phyloP scores from a whole-genome alignment of 2,888 invertebrate species.

The Beris morrisii region DNA sequence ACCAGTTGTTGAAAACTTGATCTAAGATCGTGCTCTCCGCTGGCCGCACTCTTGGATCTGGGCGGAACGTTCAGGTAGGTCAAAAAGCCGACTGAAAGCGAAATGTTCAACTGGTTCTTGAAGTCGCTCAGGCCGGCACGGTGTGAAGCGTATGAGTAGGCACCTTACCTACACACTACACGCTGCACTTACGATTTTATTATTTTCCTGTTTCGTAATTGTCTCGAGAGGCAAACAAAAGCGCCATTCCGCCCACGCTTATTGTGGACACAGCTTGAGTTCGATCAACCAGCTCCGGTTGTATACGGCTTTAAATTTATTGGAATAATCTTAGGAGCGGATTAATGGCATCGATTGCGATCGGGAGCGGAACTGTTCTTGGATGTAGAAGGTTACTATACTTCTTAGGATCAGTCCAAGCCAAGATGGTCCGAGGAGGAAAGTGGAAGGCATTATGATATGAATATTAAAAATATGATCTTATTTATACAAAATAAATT shows the following conservation, averaged over 20 bases:
- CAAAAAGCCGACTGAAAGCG: conserved; percentile 8
- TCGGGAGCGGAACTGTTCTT: too few species aligned
- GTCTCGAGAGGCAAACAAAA: not conserved
- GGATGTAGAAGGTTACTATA: not conserved
- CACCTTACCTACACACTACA: not conserved
- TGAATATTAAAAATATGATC: too few species aligned
- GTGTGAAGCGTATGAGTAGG: too few species aligned
- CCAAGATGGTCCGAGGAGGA: too few species aligned
- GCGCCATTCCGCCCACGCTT: not conserved
- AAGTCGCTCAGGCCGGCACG: not conserved
- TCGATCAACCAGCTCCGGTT: conserved; percentile 3
- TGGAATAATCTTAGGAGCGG: not conserved
- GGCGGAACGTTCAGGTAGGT: not conserved
- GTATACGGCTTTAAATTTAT: not conserved
- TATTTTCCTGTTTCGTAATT: conserved; percentile 26
- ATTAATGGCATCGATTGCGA: not conserved
- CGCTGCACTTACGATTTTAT: conserved; percentile 1
- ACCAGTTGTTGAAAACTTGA: conserved; percentile 11
- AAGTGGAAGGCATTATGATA: too few species aligned
- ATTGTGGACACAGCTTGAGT: too few species aligned
- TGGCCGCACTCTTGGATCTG: too few species aligned
- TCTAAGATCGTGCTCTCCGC: too few species aligned
- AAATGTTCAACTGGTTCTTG: conserved; percentile 4
- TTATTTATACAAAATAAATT: too few species aligned
- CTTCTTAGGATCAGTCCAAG: not conserved